Evolutionary conservation across 2,797 vertebrate genomes (phyloP).

Genomic region (Oophaga sylvatica): DNA sequence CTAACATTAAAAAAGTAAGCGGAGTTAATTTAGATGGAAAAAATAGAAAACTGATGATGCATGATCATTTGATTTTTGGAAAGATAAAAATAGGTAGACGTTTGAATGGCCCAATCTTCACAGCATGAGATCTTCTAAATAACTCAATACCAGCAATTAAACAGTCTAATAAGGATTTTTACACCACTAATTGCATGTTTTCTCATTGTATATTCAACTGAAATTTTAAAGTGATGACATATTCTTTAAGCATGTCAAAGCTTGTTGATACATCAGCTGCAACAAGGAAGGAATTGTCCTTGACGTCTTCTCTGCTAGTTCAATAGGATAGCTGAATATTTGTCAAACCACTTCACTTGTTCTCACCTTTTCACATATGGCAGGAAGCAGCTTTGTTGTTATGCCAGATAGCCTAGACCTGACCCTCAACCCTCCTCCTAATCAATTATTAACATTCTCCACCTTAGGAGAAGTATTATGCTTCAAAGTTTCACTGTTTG

Average conservation of each 20-base stretch:
- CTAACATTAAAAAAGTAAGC: not conserved
- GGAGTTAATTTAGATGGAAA: not conserved
- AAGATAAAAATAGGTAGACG: not conserved
- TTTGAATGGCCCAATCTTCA: not conserved
- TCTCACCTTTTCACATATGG: constrained; percentile 53
- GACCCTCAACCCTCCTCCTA: constrained; percentile 61
- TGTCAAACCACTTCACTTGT: constrained; percentile 49
- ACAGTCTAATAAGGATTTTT: constrained; percentile 15
- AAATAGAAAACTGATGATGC: not conserved
- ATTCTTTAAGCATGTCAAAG: constrained; percentile 5
- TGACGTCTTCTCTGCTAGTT: constrained; percentile 10
- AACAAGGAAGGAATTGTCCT: constrained; percentile 40
- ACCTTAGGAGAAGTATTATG: constrained; percentile 68
- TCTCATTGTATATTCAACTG: not conserved
- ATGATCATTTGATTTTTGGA: not conserved
- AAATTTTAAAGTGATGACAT: constrained; percentile 50
- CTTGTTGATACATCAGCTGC: not conserved
- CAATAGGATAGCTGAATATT: not conserved
- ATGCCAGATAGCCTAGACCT: constrained; percentile 62
- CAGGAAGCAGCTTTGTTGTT: constrained; percentile 59
- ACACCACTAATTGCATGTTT: constrained; percentile 13
- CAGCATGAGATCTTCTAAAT: not conserved
- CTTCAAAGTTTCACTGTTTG: constrained; percentile 68
- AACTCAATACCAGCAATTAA: not conserved
- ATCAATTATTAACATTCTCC: constrained; percentile 63